phyloP scores from a whole-genome alignment of 2,797 vertebrate species.

The Chelonia mydas region DNA sequence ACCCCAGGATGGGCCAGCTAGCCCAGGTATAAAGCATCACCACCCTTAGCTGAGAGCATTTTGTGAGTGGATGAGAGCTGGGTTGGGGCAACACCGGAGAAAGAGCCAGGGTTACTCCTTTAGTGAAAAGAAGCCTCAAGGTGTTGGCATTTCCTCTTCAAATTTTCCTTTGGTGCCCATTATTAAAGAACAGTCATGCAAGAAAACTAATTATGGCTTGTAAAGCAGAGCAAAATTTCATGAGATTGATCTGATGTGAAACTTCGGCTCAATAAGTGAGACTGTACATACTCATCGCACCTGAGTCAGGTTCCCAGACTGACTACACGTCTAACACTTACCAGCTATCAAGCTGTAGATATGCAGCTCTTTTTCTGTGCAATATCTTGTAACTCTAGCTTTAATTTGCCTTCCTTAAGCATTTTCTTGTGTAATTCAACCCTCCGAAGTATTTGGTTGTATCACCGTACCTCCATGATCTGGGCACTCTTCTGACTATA shows the following conservation, averaged over 20 bases:
- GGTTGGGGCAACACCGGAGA: background rate
- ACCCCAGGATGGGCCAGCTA: background rate
- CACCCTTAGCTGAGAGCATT: background rate
- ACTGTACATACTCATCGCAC: background rate
- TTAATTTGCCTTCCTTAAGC: background rate
- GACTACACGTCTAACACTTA: background rate
- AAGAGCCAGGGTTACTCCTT: background rate
- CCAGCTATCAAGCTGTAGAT: background rate
- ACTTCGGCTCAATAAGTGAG: background rate
- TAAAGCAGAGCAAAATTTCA: background rate
- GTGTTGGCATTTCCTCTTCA: background rate
- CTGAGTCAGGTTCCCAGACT: background rate
- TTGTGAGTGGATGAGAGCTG: background rate
- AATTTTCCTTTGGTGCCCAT: background rate
- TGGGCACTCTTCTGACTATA: background rate
- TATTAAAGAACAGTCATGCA: background rate
- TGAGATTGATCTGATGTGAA: conserved; percentile 16
- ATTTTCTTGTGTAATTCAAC: background rate
- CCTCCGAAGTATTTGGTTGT: background rate
- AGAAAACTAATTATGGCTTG: background rate
- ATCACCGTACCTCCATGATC: background rate
- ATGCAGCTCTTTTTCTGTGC: background rate
- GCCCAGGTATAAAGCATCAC: rapidly evolving
- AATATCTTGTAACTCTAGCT: conserved; percentile 4
- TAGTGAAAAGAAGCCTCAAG: background rate